Percentiles rank a stretch among this genome's conserved stretches.
Evolutionary conservation across 2,113 vertebrate genomes (phyloP).

Genomic region (Tinamus guttatus): DNA sequence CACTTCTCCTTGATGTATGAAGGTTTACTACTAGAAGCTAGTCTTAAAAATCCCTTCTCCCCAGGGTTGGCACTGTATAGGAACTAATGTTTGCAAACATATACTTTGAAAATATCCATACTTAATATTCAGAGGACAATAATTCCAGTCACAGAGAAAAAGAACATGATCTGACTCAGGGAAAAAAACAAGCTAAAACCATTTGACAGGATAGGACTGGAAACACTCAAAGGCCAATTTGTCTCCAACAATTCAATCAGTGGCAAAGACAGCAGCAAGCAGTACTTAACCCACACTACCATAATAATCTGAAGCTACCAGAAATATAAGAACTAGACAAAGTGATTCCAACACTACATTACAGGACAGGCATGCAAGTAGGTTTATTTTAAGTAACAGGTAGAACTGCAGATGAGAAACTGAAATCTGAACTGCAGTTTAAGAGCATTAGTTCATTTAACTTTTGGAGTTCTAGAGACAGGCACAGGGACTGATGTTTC

Average conservation of each 20-base stretch:
- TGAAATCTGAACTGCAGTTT: background rate
- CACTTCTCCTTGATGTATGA: background rate
- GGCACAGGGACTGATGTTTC: background rate
- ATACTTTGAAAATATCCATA: background rate
- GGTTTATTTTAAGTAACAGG: background rate
- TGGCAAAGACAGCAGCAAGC: background rate
- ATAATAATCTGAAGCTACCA: background rate
- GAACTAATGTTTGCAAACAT: background rate
- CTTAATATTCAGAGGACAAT: rapidly evolving
- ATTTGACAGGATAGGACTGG: background rate
- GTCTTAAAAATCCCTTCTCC: rapidly evolving
- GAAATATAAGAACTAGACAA: rapidly evolving
- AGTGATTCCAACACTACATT: background rate
- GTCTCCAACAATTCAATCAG: background rate
- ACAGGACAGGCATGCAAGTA: rapidly evolving
- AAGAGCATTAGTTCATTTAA: background rate
- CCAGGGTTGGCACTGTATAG: too few species aligned
- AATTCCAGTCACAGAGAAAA: background rate
- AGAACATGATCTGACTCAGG: rapidly evolving
- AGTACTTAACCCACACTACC: background rate
- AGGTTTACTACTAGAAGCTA: rapidly evolving
- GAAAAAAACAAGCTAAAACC: background rate
- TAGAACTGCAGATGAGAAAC: background rate
- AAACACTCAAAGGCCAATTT: background rate
- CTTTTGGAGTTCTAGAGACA: background rate